Base-by-base conservation (phyloP, 2,888 invertebrate species). In the Nephrotoma appendiculata region DNA sequence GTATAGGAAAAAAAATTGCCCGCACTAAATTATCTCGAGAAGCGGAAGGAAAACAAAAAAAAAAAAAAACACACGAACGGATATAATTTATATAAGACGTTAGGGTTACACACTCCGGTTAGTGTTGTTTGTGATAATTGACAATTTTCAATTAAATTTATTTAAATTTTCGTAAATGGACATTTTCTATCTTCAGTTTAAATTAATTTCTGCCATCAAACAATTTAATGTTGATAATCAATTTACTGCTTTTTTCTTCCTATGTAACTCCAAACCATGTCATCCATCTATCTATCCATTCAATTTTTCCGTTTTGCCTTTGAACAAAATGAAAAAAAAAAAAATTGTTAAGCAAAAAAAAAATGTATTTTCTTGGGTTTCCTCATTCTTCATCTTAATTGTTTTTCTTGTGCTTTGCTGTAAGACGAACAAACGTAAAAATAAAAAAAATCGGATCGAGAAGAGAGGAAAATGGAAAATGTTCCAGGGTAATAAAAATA, bases 401-500 rank as follows among this genome's bases (percentile, higher is more conserved):
- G 71, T 71, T 71, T 71, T 71, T 71, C 71, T 71, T 71, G 71
- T 71, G 71, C 71, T 71, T 31, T 19, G 71, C 71, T 71, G 71
- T 31, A 71, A 71, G 71, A 71, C 19, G 31, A 31, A 71, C 9
- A 44, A 71, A 31, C 31, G 31, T 31, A 31, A 71, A 71, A 31
- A 71, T 31, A 71, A 71, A 71, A 31, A 31, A 71, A 71, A 71
- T 71, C 71, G 71, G 19, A 31, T 71, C 71, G 71, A 71, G 7
- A 71, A 71, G 71, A 71, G 71, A 71, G 71, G 31, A 71, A 71
- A 71, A 71, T 71, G 31, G 19, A 71, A 71, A 71, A 31, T 71
- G 71, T 85, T 85, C 44, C 44, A 85, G 43, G 85, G 85, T 85
- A 85, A 85, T 85, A 85, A 85, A 85, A 85, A 85, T 85, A 85